phyloP scores from a whole-genome alignment of 1,140 invertebrate species.

The Heliconius eleuchia region DNA sequence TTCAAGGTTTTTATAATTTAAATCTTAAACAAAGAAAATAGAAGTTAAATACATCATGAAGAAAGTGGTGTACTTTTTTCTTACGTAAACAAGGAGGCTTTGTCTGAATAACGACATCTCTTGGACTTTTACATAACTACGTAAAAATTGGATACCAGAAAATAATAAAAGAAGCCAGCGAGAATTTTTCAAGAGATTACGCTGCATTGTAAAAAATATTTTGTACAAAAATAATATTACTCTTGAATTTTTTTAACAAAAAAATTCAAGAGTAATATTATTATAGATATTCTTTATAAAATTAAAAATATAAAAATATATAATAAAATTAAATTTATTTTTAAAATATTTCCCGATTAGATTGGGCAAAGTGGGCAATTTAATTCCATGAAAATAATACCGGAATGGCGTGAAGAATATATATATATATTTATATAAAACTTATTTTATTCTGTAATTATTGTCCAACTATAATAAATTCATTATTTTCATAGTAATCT shows the following conservation, averaged over 20 bases:
- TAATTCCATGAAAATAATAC: too few species aligned
- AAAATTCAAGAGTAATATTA: too few species aligned
- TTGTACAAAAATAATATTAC: background rate
- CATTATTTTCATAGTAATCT: too few species aligned
- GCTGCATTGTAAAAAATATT: background rate
- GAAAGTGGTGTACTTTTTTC: background rate
- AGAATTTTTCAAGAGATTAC: background rate
- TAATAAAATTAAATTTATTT: too few species aligned
- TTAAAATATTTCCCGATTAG: too few species aligned
- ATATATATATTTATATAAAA: too few species aligned
- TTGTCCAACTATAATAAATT: too few species aligned
- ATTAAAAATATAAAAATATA: background rate
- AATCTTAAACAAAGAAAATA: too few species aligned
- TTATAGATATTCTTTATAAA: too few species aligned
- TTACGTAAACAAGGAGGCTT: background rate
- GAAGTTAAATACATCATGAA: background rate
- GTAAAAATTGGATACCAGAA: background rate
- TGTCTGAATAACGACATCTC: background rate
- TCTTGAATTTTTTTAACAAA: background rate
- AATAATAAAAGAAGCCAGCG: background rate
- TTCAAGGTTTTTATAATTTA: background rate
- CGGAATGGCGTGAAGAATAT: too few species aligned
- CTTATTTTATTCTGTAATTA: too few species aligned
- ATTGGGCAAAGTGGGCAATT: too few species aligned
- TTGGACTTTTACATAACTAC: background rate